Percentiles rank a stretch among this genome's conserved stretches.
Evolutionary conservation across 1,140 invertebrate species (phyloP).

Genomic region (Lineus longissimus): DNA sequence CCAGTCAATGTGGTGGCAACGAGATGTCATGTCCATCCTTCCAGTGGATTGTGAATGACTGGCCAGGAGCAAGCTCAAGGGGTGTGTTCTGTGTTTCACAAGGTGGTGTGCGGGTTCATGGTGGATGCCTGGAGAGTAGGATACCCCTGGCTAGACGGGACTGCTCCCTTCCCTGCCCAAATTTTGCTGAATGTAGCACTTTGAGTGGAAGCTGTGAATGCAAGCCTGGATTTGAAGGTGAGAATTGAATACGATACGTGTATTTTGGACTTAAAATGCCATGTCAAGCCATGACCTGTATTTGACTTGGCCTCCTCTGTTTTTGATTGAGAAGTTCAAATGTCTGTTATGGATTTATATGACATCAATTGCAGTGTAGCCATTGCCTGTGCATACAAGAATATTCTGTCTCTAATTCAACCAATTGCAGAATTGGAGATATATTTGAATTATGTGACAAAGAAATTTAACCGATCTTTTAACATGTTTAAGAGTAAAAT

Average conservation of each 20-base stretch:
- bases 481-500: no score
- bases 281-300: no score
- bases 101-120: neutral
- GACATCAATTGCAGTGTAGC: no score
- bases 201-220: neutral
- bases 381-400: no score
- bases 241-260: neutral
- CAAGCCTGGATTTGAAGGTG: conserved; percentile 2
- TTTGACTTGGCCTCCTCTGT: no score
- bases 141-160: neutral
- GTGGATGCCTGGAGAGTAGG: neutral
- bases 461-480: no score
- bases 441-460: no score
- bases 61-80: neutral
- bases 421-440: no score
- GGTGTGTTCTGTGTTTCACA: neutral
- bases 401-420: no score
- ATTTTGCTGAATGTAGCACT: neutral
- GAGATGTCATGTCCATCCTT: conserved; percentile 8
- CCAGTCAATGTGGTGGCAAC: neutral
- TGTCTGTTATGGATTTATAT: no score
- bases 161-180: neutral
- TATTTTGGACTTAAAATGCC: no score
- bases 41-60: conserved; percentile 4
- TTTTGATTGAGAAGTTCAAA: no score